Percentiles rank a stretch among this genome's conserved stretches.
These are phyloP conservation scores for Xestobium rufovillosum DNA, from an alignment of 2,888 invertebrate genomes.

Conservation along the genomic window DNA sequence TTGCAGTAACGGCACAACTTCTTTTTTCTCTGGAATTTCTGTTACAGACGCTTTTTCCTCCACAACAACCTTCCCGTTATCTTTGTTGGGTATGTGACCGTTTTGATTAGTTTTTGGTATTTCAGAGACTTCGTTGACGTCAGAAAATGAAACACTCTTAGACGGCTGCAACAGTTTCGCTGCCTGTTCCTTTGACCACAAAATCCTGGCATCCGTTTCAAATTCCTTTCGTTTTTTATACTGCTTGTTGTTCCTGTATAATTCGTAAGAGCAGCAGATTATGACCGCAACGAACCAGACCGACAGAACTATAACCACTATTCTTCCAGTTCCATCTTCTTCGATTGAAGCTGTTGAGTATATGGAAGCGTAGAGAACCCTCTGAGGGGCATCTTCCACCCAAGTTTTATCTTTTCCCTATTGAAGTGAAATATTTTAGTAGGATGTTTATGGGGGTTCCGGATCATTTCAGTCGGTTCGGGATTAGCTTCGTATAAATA, in stretches of 20 bases:
- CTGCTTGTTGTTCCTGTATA: constrained; percentile 67
- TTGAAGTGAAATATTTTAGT: constrained; percentile 25
- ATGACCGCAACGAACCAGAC: constrained; percentile 66
- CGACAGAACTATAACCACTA: constrained; percentile 72
- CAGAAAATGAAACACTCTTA: constrained; percentile 36
- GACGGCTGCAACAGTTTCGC: constrained; percentile 54
- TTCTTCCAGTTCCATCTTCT: constrained; percentile 69
- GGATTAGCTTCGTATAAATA: too few species aligned
- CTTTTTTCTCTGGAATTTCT: not conserved
- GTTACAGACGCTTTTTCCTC: too few species aligned
- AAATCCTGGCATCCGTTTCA: constrained; percentile 68
- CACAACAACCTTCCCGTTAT: too few species aligned
- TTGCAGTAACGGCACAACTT: constrained; percentile 13
- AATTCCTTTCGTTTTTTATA: constrained; percentile 65
- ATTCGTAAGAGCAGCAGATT: constrained; percentile 61
- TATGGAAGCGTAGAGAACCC: constrained; percentile 65
- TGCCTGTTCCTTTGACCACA: constrained; percentile 67
- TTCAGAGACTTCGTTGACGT: constrained; percentile 18
- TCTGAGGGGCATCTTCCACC: constrained; percentile 77
- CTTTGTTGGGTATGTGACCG: constrained; percentile 37
- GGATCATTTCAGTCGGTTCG: too few species aligned
- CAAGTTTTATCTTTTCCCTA: constrained; percentile 73
- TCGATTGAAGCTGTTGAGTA: constrained; percentile 67
- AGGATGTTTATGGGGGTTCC: too few species aligned
- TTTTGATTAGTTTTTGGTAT: constrained; percentile 29